Evolutionary conservation across 1,140 invertebrate species (phyloP), one percentile per base, ranked within the genome.

Genomic region (Scaptodrosophila lebanonensis): DNA sequence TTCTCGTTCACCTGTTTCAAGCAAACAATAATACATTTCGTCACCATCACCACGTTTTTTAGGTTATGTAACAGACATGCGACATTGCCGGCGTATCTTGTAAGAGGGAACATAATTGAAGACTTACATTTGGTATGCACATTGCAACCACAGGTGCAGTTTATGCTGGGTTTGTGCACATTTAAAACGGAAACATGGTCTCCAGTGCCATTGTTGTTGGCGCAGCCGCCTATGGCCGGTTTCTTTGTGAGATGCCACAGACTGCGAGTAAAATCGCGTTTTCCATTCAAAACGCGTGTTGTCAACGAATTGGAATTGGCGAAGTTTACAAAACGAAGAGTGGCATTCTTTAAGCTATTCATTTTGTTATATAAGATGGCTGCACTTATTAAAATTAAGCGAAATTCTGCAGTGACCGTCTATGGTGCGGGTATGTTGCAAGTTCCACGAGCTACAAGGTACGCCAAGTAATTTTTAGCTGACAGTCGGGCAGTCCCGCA

Each of bases 1-100:
- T 83, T 97, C 95, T 63, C 93, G 90, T 87, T 97, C 95, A 72
- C 93, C 95, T 96, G 59, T 36, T 20, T 8, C 15, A 13, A 33
- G 32, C 11, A 0, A 43, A 17, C 35, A 29, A 36, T 0, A 40
- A 13, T 16, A 1, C 5, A 43, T 67, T 51, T 35, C 25, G 35
- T 22, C 42, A 60, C 67, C 58, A 54, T 62, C 49, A 57, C 4
- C 40, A 39, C 22, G 29, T 32, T 35, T 67, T 84, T 72, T 42
- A 86, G 84, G 76, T 86, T 84, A 85, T 84, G 82, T 72, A 72
- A 83, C 27, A 8, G 0, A 27, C 7, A 0, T 4, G 18, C 20
- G 15, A 38, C 38, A 38, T 51, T 30, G 20, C 20, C 17, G 15
- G 5, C 5, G 7, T 38, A 3, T 17, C 12, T 2, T 4, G 1